These are phyloP conservation scores for Neopelma chrysocephalum DNA, from an alignment of 2,797 vertebrate species.

Conservation along the genomic window DNA sequence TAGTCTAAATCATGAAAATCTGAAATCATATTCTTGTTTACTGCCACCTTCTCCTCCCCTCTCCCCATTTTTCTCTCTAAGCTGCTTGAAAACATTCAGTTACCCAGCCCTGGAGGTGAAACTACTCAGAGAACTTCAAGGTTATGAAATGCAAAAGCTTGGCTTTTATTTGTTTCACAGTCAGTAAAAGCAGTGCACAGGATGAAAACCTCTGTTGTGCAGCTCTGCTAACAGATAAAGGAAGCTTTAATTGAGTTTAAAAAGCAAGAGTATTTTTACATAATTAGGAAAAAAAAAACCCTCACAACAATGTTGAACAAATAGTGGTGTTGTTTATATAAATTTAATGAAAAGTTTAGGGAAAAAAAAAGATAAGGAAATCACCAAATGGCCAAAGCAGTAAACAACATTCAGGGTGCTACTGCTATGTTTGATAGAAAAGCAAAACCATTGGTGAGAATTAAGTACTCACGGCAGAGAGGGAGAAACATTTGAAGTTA, in stretches of 20 bases:
- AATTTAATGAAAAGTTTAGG: background rate
- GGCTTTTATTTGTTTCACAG: conserved; percentile 73
- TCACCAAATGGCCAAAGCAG: conserved; percentile 6
- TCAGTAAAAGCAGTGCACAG: conserved; percentile 50
- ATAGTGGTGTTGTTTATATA: conserved; percentile 36
- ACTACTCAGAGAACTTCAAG: conserved; percentile 72
- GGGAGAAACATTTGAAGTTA: conserved; percentile 62
- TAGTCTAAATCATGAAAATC: conserved; percentile 15
- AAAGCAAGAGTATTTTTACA: conserved; percentile 46
- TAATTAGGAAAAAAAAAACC: conserved; percentile 11
- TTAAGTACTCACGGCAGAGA: conserved; percentile 40
- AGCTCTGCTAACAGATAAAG: conserved; percentile 54
- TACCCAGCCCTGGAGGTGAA: conserved; percentile 72
- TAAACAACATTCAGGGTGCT: conserved; percentile 39
- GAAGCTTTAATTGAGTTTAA: conserved; percentile 50
- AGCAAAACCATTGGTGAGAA: conserved; percentile 47
- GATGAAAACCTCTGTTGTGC: conserved; percentile 58
- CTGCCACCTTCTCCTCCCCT: background rate
- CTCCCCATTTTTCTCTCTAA: background rate
- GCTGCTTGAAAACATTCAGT: conserved; percentile 65
- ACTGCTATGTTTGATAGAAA: conserved; percentile 42
- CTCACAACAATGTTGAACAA: conserved; percentile 11
- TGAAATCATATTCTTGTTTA: conserved; percentile 51
- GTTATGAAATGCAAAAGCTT: conserved; percentile 74
- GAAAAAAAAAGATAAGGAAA: background rate